A percentile compares a stretch with the other conserved stretches of the same genome.
Conservation (phyloP, 2,113 vertebrate species). For the Toxostoma redivivum region DNA sequence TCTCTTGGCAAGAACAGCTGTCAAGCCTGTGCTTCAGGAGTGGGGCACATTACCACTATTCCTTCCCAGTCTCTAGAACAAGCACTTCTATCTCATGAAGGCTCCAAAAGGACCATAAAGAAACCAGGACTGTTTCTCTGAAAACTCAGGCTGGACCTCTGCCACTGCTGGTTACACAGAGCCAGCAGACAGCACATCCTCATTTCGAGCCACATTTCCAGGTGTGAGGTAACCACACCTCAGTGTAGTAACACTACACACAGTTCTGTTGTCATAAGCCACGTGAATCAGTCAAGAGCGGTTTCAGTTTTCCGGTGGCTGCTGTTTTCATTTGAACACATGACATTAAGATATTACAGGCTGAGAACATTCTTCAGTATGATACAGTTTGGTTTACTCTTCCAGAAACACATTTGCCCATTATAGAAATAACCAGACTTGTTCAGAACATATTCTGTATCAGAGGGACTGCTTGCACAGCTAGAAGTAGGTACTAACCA, state of each 20-base stretch:
- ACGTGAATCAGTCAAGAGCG: background rate
- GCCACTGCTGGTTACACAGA: too few relatives aligned
- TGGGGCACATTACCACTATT: background rate
- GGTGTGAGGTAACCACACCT: background rate
- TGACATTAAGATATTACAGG: background rate
- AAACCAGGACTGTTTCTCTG: background rate
- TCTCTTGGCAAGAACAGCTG: background rate
- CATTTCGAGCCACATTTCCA: background rate
- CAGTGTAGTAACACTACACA: background rate
- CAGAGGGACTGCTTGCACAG: background rate
- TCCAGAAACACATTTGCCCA: background rate
- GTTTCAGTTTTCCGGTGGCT: background rate
- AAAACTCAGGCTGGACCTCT: background rate
- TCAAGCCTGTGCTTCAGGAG: background rate
- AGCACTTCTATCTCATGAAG: background rate
- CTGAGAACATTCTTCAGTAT: background rate
- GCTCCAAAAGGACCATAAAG: background rate
- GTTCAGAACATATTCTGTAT: background rate
- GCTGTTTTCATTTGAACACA: background rate
- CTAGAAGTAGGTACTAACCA: background rate
- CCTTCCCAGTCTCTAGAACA: background rate
- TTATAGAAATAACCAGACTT: background rate
- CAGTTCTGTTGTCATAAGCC: background rate
- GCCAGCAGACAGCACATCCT: background rate
- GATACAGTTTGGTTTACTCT: background rate